Percentiles rank a stretch among this genome's conserved stretches.
These are phyloP conservation scores for Bungarus multicinctus DNA, from an alignment of 2,113 vertebrate species.

Conservation along the genomic window DNA sequence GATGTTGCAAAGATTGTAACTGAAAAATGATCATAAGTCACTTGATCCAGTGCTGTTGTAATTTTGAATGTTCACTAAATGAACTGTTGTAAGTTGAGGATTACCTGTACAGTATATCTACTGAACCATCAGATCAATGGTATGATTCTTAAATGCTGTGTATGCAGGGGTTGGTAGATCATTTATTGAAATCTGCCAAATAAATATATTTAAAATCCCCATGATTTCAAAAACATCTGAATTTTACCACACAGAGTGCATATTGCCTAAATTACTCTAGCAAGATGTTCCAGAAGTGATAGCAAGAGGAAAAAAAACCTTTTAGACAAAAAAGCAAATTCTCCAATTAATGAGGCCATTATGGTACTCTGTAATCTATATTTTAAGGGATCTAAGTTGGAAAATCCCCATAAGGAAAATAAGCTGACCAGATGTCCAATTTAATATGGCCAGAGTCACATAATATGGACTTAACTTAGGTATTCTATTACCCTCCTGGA, in stretches of 20 bases:
- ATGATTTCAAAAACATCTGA: not conserved
- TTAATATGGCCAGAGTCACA: not conserved
- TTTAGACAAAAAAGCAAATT: not conserved
- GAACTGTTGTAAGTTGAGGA: no score
- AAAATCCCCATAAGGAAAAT: constrained; percentile 4
- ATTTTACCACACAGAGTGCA: not conserved
- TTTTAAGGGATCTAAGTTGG: constrained; percentile 16
- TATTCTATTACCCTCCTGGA: not conserved
- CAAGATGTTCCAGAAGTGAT: not conserved
- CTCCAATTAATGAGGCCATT: not conserved
- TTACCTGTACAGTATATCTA: not conserved
- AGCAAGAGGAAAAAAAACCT: not conserved
- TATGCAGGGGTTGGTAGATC: not conserved
- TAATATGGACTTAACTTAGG: not conserved
- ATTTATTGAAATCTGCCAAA: not conserved
- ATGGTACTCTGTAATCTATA: not conserved
- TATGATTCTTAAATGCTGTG: not conserved
- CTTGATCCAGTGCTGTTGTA: no score
- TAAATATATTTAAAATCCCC: not conserved
- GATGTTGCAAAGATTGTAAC: no score
- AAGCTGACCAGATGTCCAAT: not conserved
- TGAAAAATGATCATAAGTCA: no score
- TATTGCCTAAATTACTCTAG: not conserved
- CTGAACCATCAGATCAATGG: not conserved
- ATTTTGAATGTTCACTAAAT: no score